These are phyloP conservation scores for Rhyacichthys aspro DNA, from an alignment of 2,797 vertebrate species.

Conservation along the genomic window DNA sequence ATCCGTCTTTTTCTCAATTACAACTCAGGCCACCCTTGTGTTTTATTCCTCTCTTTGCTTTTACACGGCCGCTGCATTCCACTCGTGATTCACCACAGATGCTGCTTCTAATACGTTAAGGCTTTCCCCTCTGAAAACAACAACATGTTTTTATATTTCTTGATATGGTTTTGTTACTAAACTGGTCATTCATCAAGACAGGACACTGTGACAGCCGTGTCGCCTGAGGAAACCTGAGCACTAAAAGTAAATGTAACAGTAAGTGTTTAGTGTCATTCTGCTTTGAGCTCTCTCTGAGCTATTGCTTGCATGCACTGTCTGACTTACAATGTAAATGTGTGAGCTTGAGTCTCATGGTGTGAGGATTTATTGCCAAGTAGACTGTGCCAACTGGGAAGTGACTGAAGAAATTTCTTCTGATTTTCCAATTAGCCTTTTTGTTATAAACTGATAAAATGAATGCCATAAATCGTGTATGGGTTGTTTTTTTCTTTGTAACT, in stretches of 20 bases:
- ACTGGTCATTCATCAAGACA: constrained; percentile 10
- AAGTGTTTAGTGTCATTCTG: not conserved
- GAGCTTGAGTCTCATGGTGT: not conserved
- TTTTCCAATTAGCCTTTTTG: too few relatives aligned
- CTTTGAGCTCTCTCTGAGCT: constrained; percentile 4
- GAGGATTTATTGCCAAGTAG: constrained; percentile 2
- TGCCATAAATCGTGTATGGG: too few relatives aligned
- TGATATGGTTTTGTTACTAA: not conserved
- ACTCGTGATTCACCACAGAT: constrained; percentile 46
- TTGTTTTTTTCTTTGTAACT: too few relatives aligned
- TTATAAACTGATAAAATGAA: too few relatives aligned
- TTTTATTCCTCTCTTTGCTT: constrained; percentile 44
- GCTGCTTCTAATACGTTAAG: constrained; percentile 1
- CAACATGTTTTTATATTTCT: not conserved
- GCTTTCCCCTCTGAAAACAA: not conserved
- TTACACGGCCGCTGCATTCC: constrained; percentile 39
- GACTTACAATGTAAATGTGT: not conserved
- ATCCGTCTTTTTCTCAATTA: constrained; percentile 26
- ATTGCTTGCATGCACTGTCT: not conserved
- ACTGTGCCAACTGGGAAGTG: not conserved
- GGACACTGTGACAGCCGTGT: constrained; percentile 5
- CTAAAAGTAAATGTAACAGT: constrained; percentile 3
- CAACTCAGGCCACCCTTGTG: constrained; percentile 35
- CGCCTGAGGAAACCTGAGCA: not conserved
- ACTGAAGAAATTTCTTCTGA: too few relatives aligned